These are phyloP conservation scores for Grantiella picta DNA, from an alignment of 2,113 vertebrate genomes.

Conservation along the genomic window DNA sequence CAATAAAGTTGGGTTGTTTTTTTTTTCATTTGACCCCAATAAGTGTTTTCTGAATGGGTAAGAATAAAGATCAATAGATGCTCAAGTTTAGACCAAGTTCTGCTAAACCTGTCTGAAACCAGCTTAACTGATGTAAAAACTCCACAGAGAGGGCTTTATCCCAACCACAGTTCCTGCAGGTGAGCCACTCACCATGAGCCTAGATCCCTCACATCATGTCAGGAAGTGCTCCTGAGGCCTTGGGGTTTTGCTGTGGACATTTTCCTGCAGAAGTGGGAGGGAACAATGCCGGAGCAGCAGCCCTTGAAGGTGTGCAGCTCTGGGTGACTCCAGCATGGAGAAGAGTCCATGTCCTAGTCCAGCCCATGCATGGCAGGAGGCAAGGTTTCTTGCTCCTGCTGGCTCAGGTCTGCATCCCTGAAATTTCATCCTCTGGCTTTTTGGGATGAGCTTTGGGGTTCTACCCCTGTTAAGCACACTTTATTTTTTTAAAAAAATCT, in stretches of 20 bases:
- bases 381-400: fast-evolving
- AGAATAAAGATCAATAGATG: fast-evolving
- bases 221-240: neutral
- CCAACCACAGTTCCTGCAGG: neutral
- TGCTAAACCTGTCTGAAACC: too few relatives aligned
- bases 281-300: fast-evolving
- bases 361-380: neutral
- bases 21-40: neutral
- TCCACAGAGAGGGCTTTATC: neutral
- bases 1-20: neutral
- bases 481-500: neutral
- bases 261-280: fast-evolving
- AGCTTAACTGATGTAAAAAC: neutral
- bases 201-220: neutral
- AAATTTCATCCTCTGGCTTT: neutral
- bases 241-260: neutral
- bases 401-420: neutral
- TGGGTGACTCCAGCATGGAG: neutral
- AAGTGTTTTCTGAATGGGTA: fast-evolving
- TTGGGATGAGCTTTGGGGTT: neutral
- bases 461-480: neutral
- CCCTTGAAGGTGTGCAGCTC: fast-evolving
- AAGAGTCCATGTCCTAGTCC: too few relatives aligned
- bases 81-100: too few relatives aligned
- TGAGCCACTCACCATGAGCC: fast-evolving